Base-by-base conservation (phyloP, 2,113 vertebrate genomes). In the Misgurnus mizolepis region DNA sequence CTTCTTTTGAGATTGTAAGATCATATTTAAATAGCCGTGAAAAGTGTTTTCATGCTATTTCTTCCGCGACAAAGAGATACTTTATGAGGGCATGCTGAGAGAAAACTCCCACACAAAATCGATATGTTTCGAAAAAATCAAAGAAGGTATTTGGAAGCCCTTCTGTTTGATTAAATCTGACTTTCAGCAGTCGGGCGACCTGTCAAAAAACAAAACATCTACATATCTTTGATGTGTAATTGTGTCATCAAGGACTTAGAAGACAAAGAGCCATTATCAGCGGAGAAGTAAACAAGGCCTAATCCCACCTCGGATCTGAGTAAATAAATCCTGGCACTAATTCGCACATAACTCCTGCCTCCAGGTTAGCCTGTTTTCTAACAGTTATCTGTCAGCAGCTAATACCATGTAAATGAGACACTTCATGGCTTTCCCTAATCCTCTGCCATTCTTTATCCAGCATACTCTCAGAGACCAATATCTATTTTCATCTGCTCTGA, bases 401-500 rank as follows among this genome's bases (percentile, higher is more conserved):
- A 90, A 95, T 89, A 82, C 93, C 92, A 95, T 95, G 94, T 92
- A 96, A 94, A 96, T 94, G 92, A 95, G 91, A 81, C 75, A 86
- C 89, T 87, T 87, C 79, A 77, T 83, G 91, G 90, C 87, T 92
- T 86, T 76, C 85, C 89, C 91, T 98, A 97, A 98, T 96, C 96
- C 95, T 91, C 92, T 92, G 89, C 93, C 93, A 93, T 95, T 96
- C 96, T 95, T 97, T 97, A 97, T 98, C 97, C 94, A 96, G 92
- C 90, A 92, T 92, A 95, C 95, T 93, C 92, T 90, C 95, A 94
- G 93, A 93, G 93, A 95, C 92, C 95, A 96, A 95, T 97, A 98
- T 97, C 96, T 98, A 93, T 98, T 96, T 98, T 96, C 94, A 97
- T 96, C 95, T 93, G 89, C 91, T 92, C 92, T 93, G 96, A 99